A percentile compares a stretch with the other conserved stretches of the same genome.
Evolutionary conservation across 2,113 vertebrate genomes (phyloP).

Genomic region (Microtus ochrogaster): DNA sequence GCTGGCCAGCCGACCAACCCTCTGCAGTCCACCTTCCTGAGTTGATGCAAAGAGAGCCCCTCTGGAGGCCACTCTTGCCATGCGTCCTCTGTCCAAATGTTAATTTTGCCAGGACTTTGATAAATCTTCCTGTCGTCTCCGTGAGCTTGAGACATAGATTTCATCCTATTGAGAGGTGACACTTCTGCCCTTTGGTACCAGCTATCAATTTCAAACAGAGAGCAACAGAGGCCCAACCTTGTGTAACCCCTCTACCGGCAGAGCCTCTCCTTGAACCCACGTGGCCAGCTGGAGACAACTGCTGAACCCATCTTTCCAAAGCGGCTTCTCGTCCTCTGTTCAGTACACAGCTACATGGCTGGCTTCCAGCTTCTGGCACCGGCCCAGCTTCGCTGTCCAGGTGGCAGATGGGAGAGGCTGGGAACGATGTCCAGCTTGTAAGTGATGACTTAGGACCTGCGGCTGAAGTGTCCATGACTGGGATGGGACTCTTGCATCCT

Average conservation of each 20-base stretch:
- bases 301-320: neutral
- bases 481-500: neutral
- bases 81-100: slow-evolving; percentile 78
- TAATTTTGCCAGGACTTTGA: slow-evolving; percentile 84
- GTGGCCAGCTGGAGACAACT: neutral
- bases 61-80: slow-evolving; percentile 62
- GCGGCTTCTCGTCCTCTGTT: fast-evolving
- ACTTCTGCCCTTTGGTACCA: slow-evolving; percentile 83
- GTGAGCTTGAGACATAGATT: slow-evolving; percentile 78
- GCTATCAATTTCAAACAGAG: slow-evolving; percentile 82
- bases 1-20: slow-evolving; percentile 24
- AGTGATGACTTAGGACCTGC: neutral
- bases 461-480: neutral
- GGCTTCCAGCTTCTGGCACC: neutral
- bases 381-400: neutral
- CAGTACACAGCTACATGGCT: neutral
- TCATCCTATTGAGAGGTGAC: slow-evolving; percentile 86
- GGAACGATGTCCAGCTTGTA: neutral
- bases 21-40: neutral
- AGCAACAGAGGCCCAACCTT: slow-evolving; percentile 54
- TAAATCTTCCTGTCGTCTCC: slow-evolving; percentile 82
- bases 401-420: neutral
- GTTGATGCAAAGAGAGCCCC: slow-evolving; percentile 40
- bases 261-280: slow-evolving; percentile 36
- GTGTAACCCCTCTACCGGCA: slow-evolving; percentile 51